These are phyloP conservation scores for Drosophila mimetica DNA, from an alignment of 2,888 invertebrate genomes.

Conservation along the genomic window DNA sequence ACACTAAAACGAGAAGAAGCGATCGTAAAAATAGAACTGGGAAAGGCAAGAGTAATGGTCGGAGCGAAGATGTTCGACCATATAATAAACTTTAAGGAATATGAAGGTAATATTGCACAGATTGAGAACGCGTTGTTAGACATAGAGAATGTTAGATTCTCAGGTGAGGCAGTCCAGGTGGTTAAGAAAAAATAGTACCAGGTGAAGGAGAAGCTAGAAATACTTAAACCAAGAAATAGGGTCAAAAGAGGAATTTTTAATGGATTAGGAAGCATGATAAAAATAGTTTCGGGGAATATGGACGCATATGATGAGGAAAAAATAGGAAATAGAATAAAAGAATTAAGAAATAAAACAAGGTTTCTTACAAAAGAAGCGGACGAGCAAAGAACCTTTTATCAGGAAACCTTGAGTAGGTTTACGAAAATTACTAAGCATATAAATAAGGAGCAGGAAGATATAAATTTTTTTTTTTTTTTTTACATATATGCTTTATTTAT, in stretches of 20 bases:
- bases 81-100: too few relatives aligned
- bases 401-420: slow-evolving; percentile 2
- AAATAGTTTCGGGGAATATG: too few relatives aligned
- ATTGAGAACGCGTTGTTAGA: slow-evolving; percentile 2
- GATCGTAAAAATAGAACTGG: slow-evolving; percentile 2
- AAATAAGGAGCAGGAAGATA: background rate
- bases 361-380: background rate
- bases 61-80: background rate
- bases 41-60: slow-evolving; percentile 4
- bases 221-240: background rate
- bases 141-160: slow-evolving; percentile 6
- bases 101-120: slow-evolving; percentile 5
- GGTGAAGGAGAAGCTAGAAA: too few relatives aligned
- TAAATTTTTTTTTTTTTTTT: too few relatives aligned
- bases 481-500: too few relatives aligned
- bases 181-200: too few relatives aligned
- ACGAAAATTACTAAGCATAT: slow-evolving; percentile 3
- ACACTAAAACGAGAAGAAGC: too few relatives aligned
- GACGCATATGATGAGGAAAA: background rate
- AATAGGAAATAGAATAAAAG: slow-evolving; percentile 4
- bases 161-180: background rate
- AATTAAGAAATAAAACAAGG: slow-evolving; percentile 1
- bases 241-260: slow-evolving; percentile 1
- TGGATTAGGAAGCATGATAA: too few relatives aligned
- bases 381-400: background rate